Base-by-base conservation (phyloP, 2,888 invertebrate genomes). In the Hipparchia semele region DNA sequence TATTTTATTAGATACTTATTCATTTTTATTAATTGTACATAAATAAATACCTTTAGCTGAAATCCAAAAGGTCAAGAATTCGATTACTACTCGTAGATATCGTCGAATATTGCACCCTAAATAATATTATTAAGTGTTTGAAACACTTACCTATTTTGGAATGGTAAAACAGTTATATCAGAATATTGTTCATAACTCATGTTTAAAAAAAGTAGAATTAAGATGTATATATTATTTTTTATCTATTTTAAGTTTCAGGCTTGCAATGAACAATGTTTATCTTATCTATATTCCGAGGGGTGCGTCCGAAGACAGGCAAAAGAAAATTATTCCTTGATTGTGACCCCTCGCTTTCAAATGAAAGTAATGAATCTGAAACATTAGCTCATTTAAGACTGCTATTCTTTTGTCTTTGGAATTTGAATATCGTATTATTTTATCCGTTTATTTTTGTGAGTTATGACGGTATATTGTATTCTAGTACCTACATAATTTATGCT, bases 361-460 rank as follows among this genome's bases (percentile, higher is more conserved):
- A 73, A 74, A 76, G 71, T 83, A 83, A 86, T 79, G 83, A 86
- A 81, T 80, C 75, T 68, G 67, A 76, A 80, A 79, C 75, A 76
- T 76, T 69, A 76, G 79, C 79, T 70, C 68, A 70, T 70, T 70
- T 67, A 39, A 68, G 49, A 73, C 72, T 68, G 70, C 64, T 73
- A 75, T 73, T 59, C 71, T 73, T 71, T 69, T 61, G 60, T 61
- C 69, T 61, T 61, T 53, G 33, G 33, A 33, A 65, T 65, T 53
- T 65, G 33, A 53, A 65, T 53, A 33, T 12, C 53, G 23, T 65
- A 5, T 53, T 13, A 51, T 33, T 65, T 53, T 33, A 70, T 23
- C 46, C 51, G 49, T 70, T 70, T 62, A 53, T 62, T 54, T 56
- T 13, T 7, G 51, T 5, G 1, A 33, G 12, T 12, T 23, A 12